Evolutionary conservation across 2,888 invertebrate species (phyloP), one percentile per base, ranked within the genome.

Genomic region (Pollenia griseotomentosa): DNA sequence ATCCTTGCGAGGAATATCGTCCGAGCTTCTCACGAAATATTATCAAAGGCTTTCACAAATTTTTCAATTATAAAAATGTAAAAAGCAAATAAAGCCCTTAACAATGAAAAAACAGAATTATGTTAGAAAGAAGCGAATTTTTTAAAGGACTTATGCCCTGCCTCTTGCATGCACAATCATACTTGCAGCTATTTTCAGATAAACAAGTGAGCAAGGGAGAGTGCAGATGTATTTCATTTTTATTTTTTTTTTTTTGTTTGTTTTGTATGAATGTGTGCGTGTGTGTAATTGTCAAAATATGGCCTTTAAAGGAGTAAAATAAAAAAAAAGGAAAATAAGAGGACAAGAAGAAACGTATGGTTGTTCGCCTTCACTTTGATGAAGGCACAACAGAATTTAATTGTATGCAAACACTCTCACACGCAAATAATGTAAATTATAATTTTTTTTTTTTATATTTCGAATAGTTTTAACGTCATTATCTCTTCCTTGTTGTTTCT

Each of bases 321-420:
- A 10, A 59, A 79, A 61, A 19, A 23, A 33, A 33, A 33, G 33
- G 19, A 57, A 66, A 57, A 12, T 16, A 68, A 78, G 14, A 40
- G 66, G 12, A 57, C 16, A 9, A 71, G 16, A 14, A 55, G 16
- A 66, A 44, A 66, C 44, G 23, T n/a, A 81, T 46, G 63, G 57
- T 73, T 46, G 71, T 65, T 73, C 55, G 71, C 71, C 71, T 81
- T 73, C 55, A 57, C 55, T 73, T 65, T 65, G 55, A n/a, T 65
- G 46, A 63, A 65, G 55, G 77, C 33, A 66, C 0, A 51, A 53
- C 7, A 11, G 10, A 66, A 68, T 66, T 78, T 66, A 53, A 63
- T 48, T 59, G 23, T 33, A 57, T 44, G 19, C 33, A 40, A 75
- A 51, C 46, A 14, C 8, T 40, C n/a, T 53, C 11, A 57, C n/a